Percentiles rank a stretch among this genome's conserved stretches.
Conservation (phyloP, 2,113 vertebrate species). For the Symphodus melops region DNA sequence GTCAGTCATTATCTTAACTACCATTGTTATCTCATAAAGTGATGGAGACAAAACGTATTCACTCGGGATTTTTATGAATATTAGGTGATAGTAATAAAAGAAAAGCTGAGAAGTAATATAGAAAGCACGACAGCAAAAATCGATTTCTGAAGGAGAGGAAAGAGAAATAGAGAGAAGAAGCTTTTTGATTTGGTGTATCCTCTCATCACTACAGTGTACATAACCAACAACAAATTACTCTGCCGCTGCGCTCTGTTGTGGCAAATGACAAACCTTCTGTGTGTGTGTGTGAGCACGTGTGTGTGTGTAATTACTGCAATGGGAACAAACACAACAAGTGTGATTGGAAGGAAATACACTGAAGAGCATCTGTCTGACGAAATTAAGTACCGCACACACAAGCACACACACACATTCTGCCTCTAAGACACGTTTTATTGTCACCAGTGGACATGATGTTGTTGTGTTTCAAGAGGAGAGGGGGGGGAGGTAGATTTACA, state of each 20-base stretch:
- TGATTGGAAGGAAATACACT: slow-evolving; percentile 36
- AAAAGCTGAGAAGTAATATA: too few relatives aligned
- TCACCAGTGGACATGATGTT: slow-evolving; percentile 38
- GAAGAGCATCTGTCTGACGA: slow-evolving; percentile 60
- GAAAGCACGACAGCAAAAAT: too few relatives aligned
- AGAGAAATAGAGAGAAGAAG: neutral
- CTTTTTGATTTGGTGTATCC: neutral
- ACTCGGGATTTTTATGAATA: too few relatives aligned
- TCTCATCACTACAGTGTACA: slow-evolving; percentile 49
- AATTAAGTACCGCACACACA: neutral
- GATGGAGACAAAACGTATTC: too few relatives aligned
- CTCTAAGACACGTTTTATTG: slow-evolving; percentile 43
- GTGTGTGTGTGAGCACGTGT: slow-evolving; percentile 17
- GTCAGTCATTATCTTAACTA: too few relatives aligned
- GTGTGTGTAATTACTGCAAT: slow-evolving; percentile 1
- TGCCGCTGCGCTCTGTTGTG: slow-evolving; percentile 29
- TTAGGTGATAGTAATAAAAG: too few relatives aligned
- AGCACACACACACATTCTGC: neutral
- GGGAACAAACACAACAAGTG: neutral
- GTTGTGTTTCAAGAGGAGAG: slow-evolving; percentile 37
- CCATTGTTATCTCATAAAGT: too few relatives aligned
- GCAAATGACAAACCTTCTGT: slow-evolving; percentile 33
- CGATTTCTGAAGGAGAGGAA: neutral
- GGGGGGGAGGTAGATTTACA: slow-evolving; percentile 37
- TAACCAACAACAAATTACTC: slow-evolving; percentile 41